Evolutionary conservation across 2,113 vertebrate species (phyloP), one percentile per base, ranked within the genome.

Genomic region (human (Homo sapiens)): DNA sequence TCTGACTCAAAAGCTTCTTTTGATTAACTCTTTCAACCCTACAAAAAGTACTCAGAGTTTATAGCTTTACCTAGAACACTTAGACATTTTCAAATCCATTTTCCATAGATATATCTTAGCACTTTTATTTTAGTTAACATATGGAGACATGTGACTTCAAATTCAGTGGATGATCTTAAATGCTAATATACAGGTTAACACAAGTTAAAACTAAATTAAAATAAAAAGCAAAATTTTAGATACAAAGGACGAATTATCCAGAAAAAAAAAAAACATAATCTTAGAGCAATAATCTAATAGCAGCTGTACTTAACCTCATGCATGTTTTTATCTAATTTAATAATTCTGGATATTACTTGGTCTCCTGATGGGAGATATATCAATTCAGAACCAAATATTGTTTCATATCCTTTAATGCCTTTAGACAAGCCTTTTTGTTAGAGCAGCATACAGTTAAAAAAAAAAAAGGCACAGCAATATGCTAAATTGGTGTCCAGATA

Each of bases 61-160:
- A 88, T 80, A 94, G 43, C 30, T 97, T 84, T 92, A 95, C 11
- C 87, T 92, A 83, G 75, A 0, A 23, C 61, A 87, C 89, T 84
- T 97, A 93, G 25, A 40, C n/a, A 97, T 73, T 94, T 87, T 59
- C 32, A 40, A 96, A 91, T 59, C 89, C 68, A 8, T 89, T 97
- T 89, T 94, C 30, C 43, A 87, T 73, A 97, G 79, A 95, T 95
- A 16, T 27, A 80, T 8, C 35, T 18, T 95, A 94, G 89, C 57
- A 80, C 90, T 89, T 92, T 97, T 96, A 84, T 95, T 93, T 88
- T 72, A 57, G 32, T 96, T 95, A 48, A 3, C 86, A 52, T n/a
- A 38, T 52, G 2, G 1, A 72, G 22, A 78, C 14, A 22, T 22
- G 57, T 55, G 93, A 92, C 72, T 96, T 97, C 94, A 61, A 93